Conservation (phyloP, 2,113 vertebrate genomes). For the Tichodroma muraria region DNA sequence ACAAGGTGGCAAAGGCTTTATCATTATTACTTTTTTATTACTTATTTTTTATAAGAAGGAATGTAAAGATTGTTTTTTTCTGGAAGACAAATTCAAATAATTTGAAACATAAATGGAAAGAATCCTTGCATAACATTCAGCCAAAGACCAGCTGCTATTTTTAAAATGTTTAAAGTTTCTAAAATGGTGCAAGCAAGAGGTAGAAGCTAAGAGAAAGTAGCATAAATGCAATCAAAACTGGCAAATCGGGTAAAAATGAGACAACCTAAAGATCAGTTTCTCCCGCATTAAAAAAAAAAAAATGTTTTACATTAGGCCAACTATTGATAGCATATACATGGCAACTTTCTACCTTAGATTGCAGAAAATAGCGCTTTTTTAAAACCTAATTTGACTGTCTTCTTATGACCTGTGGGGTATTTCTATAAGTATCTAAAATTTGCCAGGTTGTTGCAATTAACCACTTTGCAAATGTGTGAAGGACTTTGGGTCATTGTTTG, state of each 20-base stretch:
- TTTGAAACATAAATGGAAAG: not conserved
- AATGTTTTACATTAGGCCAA: not conserved
- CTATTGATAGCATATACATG: not conserved
- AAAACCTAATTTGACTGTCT: not conserved
- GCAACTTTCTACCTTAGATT: not conserved
- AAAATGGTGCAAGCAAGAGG: not conserved
- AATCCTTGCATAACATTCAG: not conserved
- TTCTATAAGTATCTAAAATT: not conserved
- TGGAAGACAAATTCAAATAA: not conserved
- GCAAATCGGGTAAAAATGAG: not conserved
- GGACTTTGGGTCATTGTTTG: not conserved
- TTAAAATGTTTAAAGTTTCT: not conserved
- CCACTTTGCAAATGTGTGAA: not conserved
- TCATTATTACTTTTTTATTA: not conserved
- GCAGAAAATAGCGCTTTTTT: accelerated
- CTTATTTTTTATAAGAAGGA: not conserved
- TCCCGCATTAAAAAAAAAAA: accelerated
- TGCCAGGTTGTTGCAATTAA: not conserved
- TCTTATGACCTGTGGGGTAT: not conserved
- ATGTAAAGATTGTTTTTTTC: not conserved
- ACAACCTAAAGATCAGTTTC: not conserved
- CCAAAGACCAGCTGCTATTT: not conserved
- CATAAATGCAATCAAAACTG: not conserved
- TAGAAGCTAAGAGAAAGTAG: not conserved
- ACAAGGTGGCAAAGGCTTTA: not conserved